Conservation (phyloP, 2,888 invertebrate genomes). For the Harmothoe impar region DNA sequence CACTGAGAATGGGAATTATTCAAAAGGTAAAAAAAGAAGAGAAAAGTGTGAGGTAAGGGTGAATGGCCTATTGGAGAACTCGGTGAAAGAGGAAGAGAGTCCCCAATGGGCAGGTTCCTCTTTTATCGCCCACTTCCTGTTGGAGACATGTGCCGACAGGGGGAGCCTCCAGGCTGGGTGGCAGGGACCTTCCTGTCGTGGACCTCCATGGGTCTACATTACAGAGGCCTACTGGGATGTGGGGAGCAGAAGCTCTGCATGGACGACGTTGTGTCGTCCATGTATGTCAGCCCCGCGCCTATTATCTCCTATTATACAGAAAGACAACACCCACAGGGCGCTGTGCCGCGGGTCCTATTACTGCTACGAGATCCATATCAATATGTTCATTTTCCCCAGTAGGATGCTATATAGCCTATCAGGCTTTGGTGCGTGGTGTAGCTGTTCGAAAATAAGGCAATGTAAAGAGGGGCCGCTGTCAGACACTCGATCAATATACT, state of each 20-base stretch:
- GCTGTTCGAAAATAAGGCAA: no score
- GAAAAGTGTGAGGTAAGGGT: background rate
- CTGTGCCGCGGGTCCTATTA: background rate
- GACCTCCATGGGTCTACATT: background rate
- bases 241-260: background rate
- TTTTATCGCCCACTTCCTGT: slow-evolving; percentile 17
- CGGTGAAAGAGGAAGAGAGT: background rate
- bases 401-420: background rate
- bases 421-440: no score
- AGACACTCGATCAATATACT: no score
- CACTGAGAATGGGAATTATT: no score
- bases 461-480: no score
- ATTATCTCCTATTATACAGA: slow-evolving; percentile 14
- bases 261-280: background rate
- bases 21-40: background rate
- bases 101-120: background rate
- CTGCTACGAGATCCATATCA: background rate
- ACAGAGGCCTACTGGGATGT: background rate
- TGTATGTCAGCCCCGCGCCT: background rate
- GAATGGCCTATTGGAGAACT: background rate
- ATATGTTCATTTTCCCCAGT: slow-evolving; percentile 17
- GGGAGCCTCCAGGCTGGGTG: background rate
- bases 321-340: background rate
- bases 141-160: background rate
- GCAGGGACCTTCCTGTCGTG: background rate